Percentiles rank a stretch among this genome's conserved stretches.
Evolutionary conservation across 1,140 invertebrate genomes (phyloP).

Genomic region (Atta texana): DNA sequence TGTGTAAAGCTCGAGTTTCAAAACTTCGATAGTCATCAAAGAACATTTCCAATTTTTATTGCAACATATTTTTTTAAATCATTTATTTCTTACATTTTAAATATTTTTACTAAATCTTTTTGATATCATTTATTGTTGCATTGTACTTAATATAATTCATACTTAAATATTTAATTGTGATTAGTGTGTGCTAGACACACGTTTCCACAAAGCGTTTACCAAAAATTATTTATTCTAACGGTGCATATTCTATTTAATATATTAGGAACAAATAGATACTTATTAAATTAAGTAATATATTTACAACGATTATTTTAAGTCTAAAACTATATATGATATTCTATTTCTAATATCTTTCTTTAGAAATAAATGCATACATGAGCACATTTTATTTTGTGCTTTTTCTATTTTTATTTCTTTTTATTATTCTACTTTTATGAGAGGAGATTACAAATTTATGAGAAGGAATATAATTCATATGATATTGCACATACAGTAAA

Average conservation of each 20-base stretch:
- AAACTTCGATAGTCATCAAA: not conserved
- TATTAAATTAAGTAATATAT: slow-evolving; percentile 42
- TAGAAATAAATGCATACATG: slow-evolving; percentile 8
- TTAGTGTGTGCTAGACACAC: slow-evolving; percentile 45
- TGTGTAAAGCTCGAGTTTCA: slow-evolving; percentile 61
- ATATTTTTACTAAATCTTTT: slow-evolving; percentile 59
- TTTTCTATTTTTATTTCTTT: slow-evolving; percentile 10
- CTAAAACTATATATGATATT: slow-evolving; percentile 20
- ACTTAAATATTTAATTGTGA: slow-evolving; percentile 55
- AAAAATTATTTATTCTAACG: slow-evolving; percentile 73
- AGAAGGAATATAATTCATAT: slow-evolving; percentile 42
- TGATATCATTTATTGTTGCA: slow-evolving; percentile 47
- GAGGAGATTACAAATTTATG: slow-evolving; percentile 45
- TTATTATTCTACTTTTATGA: slow-evolving; percentile 5
- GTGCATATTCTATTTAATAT: slow-evolving; percentile 55
- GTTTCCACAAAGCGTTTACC: slow-evolving; percentile 68
- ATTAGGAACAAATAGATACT: slow-evolving; percentile 62
- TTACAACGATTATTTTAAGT: slow-evolving; percentile 53
- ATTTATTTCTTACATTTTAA: slow-evolving; percentile 41
- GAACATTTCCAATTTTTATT: slow-evolving; percentile 26
- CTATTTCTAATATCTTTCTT: slow-evolving; percentile 54
- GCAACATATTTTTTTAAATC: slow-evolving; percentile 11
- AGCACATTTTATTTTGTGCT: slow-evolving; percentile 41
- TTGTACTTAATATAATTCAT: slow-evolving; percentile 62
- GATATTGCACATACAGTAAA: slow-evolving; percentile 50